Evolutionary conservation across 2,888 invertebrate genomes (phyloP), one percentile per base, ranked within the genome.

Genomic region (Brachynemurus nebulosus): DNA sequence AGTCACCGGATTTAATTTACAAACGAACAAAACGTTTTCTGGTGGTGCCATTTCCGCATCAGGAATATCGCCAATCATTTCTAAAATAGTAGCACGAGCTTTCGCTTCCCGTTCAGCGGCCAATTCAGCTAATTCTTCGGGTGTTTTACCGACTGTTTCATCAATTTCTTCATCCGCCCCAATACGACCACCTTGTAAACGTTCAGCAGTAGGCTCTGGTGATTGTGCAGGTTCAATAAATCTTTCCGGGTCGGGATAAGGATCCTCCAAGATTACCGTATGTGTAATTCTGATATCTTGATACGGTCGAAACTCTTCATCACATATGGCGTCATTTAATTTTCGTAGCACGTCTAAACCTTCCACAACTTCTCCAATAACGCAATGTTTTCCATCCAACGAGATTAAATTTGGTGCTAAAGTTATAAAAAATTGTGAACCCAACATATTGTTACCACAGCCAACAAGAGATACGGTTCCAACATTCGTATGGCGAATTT

Each of bases 21-120:
- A 99, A 21, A 99, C 92, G 69, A 99, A 99, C 0, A 99, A 70
- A 2, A 99, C 96, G 70, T 98, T 97, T 67, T 99, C 98, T 6
- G 97, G 96, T 0, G 98, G 98, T 5, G 91, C 92, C 63, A 95
- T 86, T 47, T 98, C 96, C 11, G 91, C 96, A 69, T 95, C 89
- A 0, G 96, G 96, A 45, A 98, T 70, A 64, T 98, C 98, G 1
- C 97, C 97, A 17, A 97, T 91, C 70, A 99, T 97, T 71, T 97
- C 97, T 33, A 99, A 70, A 54, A 98, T 91, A 17, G 96, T 95
- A 1, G 98, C 97, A 54, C 96, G 74, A 2, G 97, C 93, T 65
- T 89, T 88, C 0, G 96, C 96, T 64, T 98, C 97, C 51, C 86
- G 83, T 50, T 88, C 85, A 48, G 86, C 85, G 51, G 86, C 73